Percentiles rank a stretch among this genome's conserved stretches.
Conservation (phyloP, 2,888 invertebrate genomes). For the Hypomecis atomaria region DNA sequence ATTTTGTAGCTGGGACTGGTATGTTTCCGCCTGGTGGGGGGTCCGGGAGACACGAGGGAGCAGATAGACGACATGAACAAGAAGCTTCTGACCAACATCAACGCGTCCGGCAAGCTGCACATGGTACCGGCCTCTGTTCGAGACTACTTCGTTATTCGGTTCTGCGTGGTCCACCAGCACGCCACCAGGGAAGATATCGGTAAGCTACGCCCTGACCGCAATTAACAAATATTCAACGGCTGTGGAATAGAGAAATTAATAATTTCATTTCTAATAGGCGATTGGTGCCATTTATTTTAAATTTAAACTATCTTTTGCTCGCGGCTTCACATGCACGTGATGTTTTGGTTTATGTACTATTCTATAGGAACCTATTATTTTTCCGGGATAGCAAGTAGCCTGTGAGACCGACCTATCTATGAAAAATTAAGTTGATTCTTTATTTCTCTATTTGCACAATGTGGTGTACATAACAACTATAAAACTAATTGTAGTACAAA, state of each 20-base stretch:
- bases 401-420: no score
- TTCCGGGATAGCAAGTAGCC: no score
- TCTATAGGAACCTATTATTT: no score
- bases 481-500: no score
- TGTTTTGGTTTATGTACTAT: no score
- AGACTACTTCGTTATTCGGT: constrained; percentile 95
- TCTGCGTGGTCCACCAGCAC: constrained; percentile 96
- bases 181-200: constrained; percentile 93
- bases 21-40: constrained; percentile 94
- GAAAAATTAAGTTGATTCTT: no score
- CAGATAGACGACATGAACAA: constrained; percentile 90
- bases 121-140: constrained; percentile 98
- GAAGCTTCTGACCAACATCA: constrained; percentile 95
- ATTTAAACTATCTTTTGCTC: no score
- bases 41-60: constrained; percentile 67
- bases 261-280: not conserved
- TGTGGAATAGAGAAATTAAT: no score
- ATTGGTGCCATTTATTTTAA: no score
- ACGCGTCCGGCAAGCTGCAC: constrained; percentile 97
- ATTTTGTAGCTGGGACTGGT: constrained; percentile 92
- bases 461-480: no score
- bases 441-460: no score
- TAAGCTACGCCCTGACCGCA: constrained; percentile 52
- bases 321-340: no score
- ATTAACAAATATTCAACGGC: not conserved